Base-by-base conservation (phyloP, 2,113 vertebrate species). In the Bostrychus sinensis region DNA sequence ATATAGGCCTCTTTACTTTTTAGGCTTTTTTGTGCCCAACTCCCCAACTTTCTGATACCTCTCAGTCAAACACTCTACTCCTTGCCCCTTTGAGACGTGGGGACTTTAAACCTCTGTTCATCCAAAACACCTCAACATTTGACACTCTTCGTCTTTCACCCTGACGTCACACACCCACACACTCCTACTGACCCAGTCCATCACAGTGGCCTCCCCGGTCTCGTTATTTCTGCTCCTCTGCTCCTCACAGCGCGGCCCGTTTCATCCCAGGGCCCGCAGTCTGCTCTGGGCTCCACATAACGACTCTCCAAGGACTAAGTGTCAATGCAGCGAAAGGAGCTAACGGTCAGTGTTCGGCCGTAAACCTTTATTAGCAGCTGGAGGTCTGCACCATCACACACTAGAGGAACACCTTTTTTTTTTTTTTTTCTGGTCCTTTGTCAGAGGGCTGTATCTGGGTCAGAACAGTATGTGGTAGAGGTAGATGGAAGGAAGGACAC, bases 341-440 rank as follows among this genome's bases (percentile, higher is more conserved):
- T 42, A 42, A 73, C 46, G 3, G 39, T 70, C 70, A 62, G 13
- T 14, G 17, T 17, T 42, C 38, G 13, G 19, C 50, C 68, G 38
- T 61, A 74, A 54, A 61, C 22, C 41, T 62, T 67, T 59, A 60
- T 71, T 64, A 68, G 55, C 41, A n/a, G 51, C 3, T 32, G 14
- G 23, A 4, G 20, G 32, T 54, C 61, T 26, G 30, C 63, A 11
- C 34, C 32, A 36, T 32, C 19, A 14, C 16, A 26, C 20, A 43
- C 38, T 14, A 23, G 32, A 34, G 43, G 20, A 25, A 22, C 30
- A 13, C 12, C 2, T 14, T 16, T 23, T 53, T 3, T 45, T 36
- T 19, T 1, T 23, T 12, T 3, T 54, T 25, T 22, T 22, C 30
- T 39, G 9, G 26, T 43, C 25, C 4, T 42, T 20, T 41, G 25